Conservation (phyloP, 1,140 invertebrate genomes). For the Stegodyphus mimosarum region DNA sequence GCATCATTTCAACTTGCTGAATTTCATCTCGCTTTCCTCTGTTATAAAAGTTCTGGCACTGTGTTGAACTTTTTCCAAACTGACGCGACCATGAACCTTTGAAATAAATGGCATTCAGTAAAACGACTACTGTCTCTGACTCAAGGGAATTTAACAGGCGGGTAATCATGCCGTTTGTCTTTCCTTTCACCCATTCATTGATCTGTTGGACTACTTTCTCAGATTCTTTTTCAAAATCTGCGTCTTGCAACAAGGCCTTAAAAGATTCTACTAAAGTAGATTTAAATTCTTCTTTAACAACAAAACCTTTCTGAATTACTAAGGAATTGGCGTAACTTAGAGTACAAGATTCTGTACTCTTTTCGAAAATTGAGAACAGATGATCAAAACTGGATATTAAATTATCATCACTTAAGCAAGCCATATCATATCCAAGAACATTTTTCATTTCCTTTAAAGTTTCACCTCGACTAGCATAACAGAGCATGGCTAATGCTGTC, state of each 20-base stretch:
- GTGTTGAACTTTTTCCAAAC: slow-evolving; percentile 73
- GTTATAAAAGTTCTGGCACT: slow-evolving; percentile 74
- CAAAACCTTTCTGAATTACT: not conserved
- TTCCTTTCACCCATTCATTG: slow-evolving; percentile 77
- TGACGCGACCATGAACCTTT: slow-evolving; percentile 79
- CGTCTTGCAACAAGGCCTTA: not conserved
- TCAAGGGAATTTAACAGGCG: slow-evolving; percentile 71
- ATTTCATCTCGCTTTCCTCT: slow-evolving; percentile 65
- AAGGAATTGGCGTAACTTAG: slow-evolving; percentile 1
- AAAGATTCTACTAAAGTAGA: not conserved
- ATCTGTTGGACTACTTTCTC: slow-evolving; percentile 71
- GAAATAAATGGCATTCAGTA: slow-evolving; percentile 84
- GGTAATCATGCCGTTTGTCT: slow-evolving; percentile 76
- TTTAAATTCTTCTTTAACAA: slow-evolving; percentile 5
- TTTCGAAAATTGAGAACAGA: not conserved
- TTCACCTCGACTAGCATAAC: slow-evolving; percentile 73
- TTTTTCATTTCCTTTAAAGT: slow-evolving; percentile 74
- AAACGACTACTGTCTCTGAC: slow-evolving; percentile 73
- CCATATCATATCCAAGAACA: slow-evolving; percentile 70
- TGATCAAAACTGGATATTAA: not conserved
- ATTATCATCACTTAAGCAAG: not conserved
- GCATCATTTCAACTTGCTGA: slow-evolving; percentile 23
- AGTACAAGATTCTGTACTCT: not conserved
- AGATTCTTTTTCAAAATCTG: not conserved
- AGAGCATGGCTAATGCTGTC: slow-evolving; percentile 74